Evolutionary conservation across 2,797 vertebrate genomes (phyloP), one percentile per base, ranked within the genome.

Genomic region (Rhinogobio ventralis): DNA sequence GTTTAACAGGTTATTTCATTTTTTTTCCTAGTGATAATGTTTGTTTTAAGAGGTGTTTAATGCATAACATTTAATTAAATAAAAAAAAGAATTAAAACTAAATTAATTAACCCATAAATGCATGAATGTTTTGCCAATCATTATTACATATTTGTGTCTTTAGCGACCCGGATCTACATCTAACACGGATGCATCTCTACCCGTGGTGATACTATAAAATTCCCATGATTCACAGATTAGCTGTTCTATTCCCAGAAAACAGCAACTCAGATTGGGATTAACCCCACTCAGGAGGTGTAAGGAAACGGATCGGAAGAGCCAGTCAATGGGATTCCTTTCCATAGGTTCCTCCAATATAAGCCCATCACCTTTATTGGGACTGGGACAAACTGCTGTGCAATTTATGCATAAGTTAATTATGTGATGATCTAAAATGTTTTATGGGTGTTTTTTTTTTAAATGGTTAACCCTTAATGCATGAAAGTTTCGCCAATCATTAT

Each of bases 241-340:
- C 67, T 20, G 57, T 72, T 85, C 82, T 46, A 53, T 51, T 76
- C 33, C 7, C 13, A 66, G 76, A 85, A 62, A 79, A 66, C 49
- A 45, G 11, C 11, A 15, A 42, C 45, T 49, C 45, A 75, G 60
- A 83, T 28, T 76, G 72, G 66, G 66, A 84, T 84, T 79, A 78
- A 51, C 51, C 66, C 25, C 20, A 14, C 45, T 36, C 28, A 74
- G 72, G 28, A 53, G 72, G 36, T 33, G 17, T 15, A n/a, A 55
- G 39, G 51, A 71, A 36, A 49, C 14, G 7, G 51, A 60, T 19
- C 33, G 0, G 51, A 36, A 49, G 13, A 75, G 19, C 3, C 46
- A 33, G 23, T 66, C 23, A 83, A 19, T 53, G 14, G 25, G 42
- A 76, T 13, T 11, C 71, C 15, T n/a, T 20, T 28, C 15, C n/a